These are phyloP conservation scores for Camptogramma bilineatum DNA, from an alignment of 2,888 invertebrate species.

Conservation along the genomic window DNA sequence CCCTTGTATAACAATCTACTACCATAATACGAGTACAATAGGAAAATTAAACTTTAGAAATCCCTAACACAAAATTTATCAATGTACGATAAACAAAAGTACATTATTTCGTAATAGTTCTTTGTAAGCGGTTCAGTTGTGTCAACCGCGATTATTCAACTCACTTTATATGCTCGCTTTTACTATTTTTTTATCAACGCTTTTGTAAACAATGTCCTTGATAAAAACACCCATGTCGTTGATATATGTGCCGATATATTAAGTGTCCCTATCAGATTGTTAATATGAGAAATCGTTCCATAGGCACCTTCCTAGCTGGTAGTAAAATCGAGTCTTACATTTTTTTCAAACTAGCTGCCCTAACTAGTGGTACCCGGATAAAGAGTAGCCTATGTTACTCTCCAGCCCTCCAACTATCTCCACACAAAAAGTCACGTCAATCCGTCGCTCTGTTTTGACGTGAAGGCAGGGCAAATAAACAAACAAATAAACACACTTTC, in stretches of 20 bases:
- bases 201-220: constrained; percentile 69
- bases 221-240: constrained; percentile 63
- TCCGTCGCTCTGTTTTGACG: no score
- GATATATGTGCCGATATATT: constrained; percentile 37
- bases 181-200: constrained; percentile 70
- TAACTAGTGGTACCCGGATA: no score
- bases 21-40: no score
- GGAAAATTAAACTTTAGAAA: background rate
- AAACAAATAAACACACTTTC: no score
- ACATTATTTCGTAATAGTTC: background rate
- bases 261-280: constrained; percentile 13
- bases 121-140: background rate
- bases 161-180: background rate
- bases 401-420: no score
- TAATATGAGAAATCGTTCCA: constrained; percentile 10
- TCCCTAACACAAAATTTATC: background rate
- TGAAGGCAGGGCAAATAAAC: no score
- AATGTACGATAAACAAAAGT: background rate
- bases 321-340: constrained; percentile 37
- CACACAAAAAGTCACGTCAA: no score
- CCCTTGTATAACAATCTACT: no score
- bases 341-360: no score
- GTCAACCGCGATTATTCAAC: background rate
- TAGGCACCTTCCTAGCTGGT: constrained; percentile 31
- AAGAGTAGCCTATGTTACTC: no score